Evolutionary conservation across 2,888 invertebrate species (phyloP).

Genomic region (Quadroppia sp.): DNA sequence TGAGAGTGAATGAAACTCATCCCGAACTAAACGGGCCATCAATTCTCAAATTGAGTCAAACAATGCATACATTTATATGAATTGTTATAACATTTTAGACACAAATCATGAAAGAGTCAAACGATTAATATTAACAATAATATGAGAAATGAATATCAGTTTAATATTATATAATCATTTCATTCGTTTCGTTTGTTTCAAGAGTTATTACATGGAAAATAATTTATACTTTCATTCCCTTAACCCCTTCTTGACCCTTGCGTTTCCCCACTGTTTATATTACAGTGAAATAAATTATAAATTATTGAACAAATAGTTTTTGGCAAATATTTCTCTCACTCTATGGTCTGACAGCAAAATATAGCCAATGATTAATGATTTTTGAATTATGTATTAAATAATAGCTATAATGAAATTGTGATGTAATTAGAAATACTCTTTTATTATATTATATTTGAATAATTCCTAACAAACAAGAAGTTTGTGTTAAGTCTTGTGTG

Average conservation of each 20-base stretch:
- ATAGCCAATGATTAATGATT: conserved; percentile 28
- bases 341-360: conserved; percentile 1
- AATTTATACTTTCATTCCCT: no score
- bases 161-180: no score
- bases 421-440: neutral
- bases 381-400: conserved; percentile 27
- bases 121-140: conserved; percentile 4
- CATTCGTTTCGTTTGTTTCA: conserved; percentile 4
- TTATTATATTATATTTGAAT: neutral
- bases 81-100: neutral
- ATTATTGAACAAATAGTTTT: conserved; percentile 20
- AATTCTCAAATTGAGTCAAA: conserved; percentile 25
- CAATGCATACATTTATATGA: conserved; percentile 6
- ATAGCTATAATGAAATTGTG: neutral
- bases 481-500: conserved; percentile 24
- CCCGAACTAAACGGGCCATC: conserved; percentile 32
- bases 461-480: neutral
- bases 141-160: neutral
- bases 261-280: conserved; percentile 13
- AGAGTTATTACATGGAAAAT: no score
- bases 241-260: neutral
- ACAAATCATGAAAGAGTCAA: conserved; percentile 4
- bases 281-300: neutral
- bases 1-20: neutral
- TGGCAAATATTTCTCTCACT: neutral